Evolutionary conservation across 2,797 vertebrate genomes (phyloP), one percentile per base, ranked within the genome.

Genomic region (Champsocephalus esox): DNA sequence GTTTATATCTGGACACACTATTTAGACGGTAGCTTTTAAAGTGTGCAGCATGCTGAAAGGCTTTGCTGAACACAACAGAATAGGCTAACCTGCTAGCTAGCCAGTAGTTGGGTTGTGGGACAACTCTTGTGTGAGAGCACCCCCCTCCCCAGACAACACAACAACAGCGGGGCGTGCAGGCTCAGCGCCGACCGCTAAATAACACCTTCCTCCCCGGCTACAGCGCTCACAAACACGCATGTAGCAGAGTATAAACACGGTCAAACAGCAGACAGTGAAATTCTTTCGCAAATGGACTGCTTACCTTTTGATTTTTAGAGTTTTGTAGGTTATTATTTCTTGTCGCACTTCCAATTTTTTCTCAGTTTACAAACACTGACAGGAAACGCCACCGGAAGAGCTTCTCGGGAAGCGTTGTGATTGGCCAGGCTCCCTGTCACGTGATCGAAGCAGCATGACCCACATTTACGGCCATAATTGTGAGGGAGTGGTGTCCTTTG

Each of bases 281-380:
- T 1, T 14, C 2, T 16, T 6, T 0, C 1, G 13, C 48, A 52
- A 28, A 12, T 10, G 1, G n/a, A 21, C 62, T 0, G 44, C 93
- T 93, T 94, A 95, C 94, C 95, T 92, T 91, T 81, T 44, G 77
- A 59, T 77, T 84, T 74, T 50, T 24, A 41, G 52, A 78, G 73
- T 77, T 87, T 70, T 44, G 74, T 6, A 52, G 85, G 66, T 75
- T 76, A 86, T 82, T 88, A 81, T 90, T 90, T 93, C 87, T 94
- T 92, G 87, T 93, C 92, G 90, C 85, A 93, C 90, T 94, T 94
- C 89, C 92, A 94, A 93, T 89, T 93, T 94, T 92, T 84, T 64
- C 89, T 90, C 94, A 95, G 95, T 96, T 96, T 96, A 96, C 94
- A 95, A 96, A 95, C 95, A 96, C 91, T 92, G 90, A 89, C 95